Evolutionary conservation across 2,888 invertebrate species (phyloP), one percentile per base, ranked within the genome.

Genomic region (Autographa pulchrina): DNA sequence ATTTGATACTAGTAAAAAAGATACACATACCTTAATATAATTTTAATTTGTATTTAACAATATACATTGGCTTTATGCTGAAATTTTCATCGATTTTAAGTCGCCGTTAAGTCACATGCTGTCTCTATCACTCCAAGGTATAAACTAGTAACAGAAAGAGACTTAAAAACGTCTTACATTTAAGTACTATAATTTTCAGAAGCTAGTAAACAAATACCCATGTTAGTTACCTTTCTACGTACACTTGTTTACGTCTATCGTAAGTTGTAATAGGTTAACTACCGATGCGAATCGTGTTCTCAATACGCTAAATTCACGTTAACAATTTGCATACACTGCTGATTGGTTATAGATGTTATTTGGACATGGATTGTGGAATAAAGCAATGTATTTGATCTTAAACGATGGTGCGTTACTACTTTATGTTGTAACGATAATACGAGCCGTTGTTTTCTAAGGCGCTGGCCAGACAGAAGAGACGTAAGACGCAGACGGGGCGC

Each of bases 191-290:
- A 25, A 25, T 25, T 0, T 38, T 38, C 11, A 48, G n/a, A 16
- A 48, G 14, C n/a, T 48, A 48, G n/a, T 48, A 48, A 48, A 16
- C 48, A 48, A 48, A 62, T 48, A 75, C 65, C 31, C 43, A 56
- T 7, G 41, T 20, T 59, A 25, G 54, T 70, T 52, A 38, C 65
- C 67, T 70, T 67, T 48, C 80, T 60, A 80, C 71, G 65, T 62
- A 54, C n/a, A n/a, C 54, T 58, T 77, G 78, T 78, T 81, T 78
- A 74, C 68, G 72, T 82, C 72, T 79, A 69, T 65, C 70, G 84
- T 75, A 74, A 70, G 31, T 18, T 35, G 54, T 38, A 35, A 81
- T 72, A 72, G 62, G 66, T 31, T 70, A 74, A 81, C 62, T 63
- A 62, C 69, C 71, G 62, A 38, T 72, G 62, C 83, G 63, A 77